Evolutionary conservation across 2,113 vertebrate genomes (phyloP).

Genomic region (Dryoscopus gambensis): DNA sequence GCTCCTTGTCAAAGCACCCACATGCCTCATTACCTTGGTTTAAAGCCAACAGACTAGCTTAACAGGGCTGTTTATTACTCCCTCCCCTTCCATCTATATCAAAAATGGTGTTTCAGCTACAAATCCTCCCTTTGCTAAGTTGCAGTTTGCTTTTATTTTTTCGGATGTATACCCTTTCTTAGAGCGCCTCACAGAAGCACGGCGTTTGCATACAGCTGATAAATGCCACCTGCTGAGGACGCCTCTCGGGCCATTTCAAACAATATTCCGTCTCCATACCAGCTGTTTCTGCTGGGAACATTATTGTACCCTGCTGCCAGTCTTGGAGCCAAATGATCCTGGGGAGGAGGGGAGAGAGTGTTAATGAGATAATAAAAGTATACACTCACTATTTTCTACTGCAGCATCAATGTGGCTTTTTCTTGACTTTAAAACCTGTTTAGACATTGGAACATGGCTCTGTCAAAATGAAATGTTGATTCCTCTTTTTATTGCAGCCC

Average conservation of each 20-base stretch:
- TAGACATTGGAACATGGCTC: background rate
- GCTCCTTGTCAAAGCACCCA: conserved; percentile 45
- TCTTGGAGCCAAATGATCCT: conserved; percentile 4
- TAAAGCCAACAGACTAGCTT: conserved; percentile 43
- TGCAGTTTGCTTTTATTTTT: background rate
- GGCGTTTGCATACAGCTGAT: background rate
- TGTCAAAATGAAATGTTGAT: background rate
- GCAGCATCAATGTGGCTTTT: background rate
- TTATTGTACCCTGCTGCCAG: background rate
- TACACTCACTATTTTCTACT: background rate
- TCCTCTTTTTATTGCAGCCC: background rate
- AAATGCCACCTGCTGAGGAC: background rate
- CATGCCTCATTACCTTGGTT: conserved; percentile 66
- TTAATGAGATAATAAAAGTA: conserved; percentile 30
- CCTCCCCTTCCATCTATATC: background rate
- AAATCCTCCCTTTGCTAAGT: background rate
- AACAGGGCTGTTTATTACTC: conserved; percentile 23
- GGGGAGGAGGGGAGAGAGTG: background rate
- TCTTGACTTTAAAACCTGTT: background rate
- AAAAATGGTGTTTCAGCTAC: background rate
- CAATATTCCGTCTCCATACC: background rate
- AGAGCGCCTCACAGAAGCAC: accelerated
- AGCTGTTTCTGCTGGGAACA: conserved; percentile 25
- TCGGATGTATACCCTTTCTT: background rate
- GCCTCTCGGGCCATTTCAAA: background rate